phyloP scores from a whole-genome alignment of 2,888 invertebrate genomes.

The Uropetala carovei region DNA sequence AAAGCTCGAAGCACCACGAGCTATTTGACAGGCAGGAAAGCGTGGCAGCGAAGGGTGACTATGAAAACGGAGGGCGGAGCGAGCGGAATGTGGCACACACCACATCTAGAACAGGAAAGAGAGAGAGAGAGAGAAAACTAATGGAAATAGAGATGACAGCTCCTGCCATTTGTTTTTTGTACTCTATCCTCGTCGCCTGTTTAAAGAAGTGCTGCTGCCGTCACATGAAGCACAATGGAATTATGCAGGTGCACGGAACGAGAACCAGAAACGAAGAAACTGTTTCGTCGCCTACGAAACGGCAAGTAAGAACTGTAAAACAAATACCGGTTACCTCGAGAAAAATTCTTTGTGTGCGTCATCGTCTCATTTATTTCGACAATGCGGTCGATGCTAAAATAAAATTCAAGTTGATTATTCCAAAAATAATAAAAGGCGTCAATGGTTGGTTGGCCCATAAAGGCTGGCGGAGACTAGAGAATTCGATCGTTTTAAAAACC shows the following conservation, averaged over 20 bases:
- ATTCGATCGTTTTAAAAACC: too few relatives aligned
- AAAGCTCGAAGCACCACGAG: neutral
- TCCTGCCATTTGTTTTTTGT: neutral
- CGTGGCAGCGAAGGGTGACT: neutral
- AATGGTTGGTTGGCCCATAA: too few relatives aligned
- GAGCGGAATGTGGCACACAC: neutral
- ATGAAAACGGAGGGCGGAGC: neutral
- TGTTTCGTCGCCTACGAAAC: neutral
- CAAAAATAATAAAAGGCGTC: too few relatives aligned
- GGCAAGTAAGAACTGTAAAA: neutral
- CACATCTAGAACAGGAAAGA: neutral
- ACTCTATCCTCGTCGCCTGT: neutral
- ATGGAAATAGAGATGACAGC: neutral
- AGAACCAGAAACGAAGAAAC: neutral
- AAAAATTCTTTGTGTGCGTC: too few relatives aligned
- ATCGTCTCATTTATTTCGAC: too few relatives aligned
- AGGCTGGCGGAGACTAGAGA: too few relatives aligned
- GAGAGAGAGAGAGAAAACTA: neutral
- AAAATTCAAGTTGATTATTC: too few relatives aligned
- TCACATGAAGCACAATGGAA: neutral
- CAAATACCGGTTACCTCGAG: neutral
- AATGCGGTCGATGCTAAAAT: too few relatives aligned
- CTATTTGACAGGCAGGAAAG: neutral
- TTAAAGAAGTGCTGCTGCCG: constrained; percentile 4
- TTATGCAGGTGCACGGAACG: neutral